A percentile compares a stretch with the other conserved stretches of the same genome.
Evolutionary conservation across 2,888 invertebrate species (phyloP).

Genomic region (Gibbula magus): DNA sequence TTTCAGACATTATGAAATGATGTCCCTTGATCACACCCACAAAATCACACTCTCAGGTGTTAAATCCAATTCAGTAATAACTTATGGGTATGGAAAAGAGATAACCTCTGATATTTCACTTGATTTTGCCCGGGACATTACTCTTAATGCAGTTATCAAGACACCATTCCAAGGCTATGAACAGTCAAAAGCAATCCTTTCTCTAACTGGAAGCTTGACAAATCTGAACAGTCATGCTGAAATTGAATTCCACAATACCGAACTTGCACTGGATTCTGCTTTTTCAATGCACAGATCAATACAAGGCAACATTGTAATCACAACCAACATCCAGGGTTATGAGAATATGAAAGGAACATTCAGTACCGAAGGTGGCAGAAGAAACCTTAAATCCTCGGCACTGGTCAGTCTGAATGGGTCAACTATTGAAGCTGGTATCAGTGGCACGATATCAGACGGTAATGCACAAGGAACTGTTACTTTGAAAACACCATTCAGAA

Average conservation of each 20-base stretch:
- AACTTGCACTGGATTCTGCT: background rate
- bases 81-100: background rate
- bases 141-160: background rate
- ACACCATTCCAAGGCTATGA: conserved; percentile 7
- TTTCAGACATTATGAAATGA: background rate
- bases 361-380: background rate
- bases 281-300: background rate
- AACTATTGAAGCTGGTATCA: background rate
- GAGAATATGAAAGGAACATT: background rate
- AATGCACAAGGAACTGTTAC: background rate
- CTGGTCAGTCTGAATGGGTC: background rate
- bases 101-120: background rate
- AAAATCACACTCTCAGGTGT: background rate
- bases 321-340: conserved; percentile 4
- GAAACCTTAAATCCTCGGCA: background rate
- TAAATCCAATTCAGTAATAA: conserved; percentile 16
- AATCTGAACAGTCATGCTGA: background rate
- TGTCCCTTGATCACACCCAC: background rate
- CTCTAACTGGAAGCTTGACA: background rate
- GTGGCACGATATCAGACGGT: background rate
- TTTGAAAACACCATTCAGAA: background rate
- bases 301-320: background rate
- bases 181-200: background rate
- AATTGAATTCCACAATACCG: background rate
- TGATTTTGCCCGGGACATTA: background rate